phyloP scores from a whole-genome alignment of 2,113 vertebrate genomes.

The Myrmophylax atrothorax region DNA sequence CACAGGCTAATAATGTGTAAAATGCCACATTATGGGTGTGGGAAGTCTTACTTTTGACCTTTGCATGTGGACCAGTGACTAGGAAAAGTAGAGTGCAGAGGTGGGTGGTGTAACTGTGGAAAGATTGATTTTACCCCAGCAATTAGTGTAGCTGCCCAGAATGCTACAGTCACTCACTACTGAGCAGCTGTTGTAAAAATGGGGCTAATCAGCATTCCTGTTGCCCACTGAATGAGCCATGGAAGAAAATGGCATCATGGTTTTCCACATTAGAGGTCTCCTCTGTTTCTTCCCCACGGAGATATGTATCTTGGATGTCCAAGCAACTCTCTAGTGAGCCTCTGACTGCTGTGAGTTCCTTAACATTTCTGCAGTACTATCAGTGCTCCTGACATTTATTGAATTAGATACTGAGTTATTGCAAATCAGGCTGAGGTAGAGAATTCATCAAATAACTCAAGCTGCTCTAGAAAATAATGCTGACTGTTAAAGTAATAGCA shows the following conservation, averaged over 20 bases:
- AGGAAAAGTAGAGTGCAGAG: not conserved
- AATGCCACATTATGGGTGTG: not conserved
- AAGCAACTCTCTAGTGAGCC: not conserved
- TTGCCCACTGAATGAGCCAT: not conserved
- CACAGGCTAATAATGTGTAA: not conserved
- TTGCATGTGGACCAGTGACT: fast-evolving
- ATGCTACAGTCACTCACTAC: not conserved
- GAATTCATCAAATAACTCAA: not conserved
- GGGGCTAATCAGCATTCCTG: not conserved
- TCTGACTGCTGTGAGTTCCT: not conserved
- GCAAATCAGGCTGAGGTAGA: not conserved
- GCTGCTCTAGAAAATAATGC: not conserved
- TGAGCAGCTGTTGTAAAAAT: not conserved
- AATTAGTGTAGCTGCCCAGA: not conserved
- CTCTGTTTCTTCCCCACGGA: not conserved
- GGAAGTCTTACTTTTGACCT: not conserved
- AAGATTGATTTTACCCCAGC: not conserved
- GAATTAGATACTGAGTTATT: not conserved
- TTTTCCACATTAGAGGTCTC: not conserved
- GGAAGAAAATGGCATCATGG: not conserved
- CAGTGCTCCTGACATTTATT: not conserved
- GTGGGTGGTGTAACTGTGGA: not conserved
- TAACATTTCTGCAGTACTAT: not conserved
- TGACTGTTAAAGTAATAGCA: not conserved
- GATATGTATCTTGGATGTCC: not conserved